Base-by-base conservation (phyloP, 2,113 vertebrate genomes). In the Mormyrus lacerda region DNA sequence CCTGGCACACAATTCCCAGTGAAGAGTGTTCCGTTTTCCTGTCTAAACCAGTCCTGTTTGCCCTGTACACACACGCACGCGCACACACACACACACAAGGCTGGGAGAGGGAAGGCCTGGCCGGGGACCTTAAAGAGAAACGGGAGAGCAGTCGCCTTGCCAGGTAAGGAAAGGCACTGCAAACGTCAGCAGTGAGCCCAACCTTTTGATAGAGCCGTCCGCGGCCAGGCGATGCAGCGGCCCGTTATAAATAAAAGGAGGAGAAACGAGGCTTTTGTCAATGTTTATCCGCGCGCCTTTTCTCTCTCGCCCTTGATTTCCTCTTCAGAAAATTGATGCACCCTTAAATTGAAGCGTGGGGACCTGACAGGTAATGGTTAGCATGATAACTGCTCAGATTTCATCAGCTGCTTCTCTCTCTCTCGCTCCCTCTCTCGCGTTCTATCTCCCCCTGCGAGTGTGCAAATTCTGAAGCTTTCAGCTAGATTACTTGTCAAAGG, bases 261-360 rank as follows among this genome's bases (percentile, higher is more conserved):
- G 93, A 94, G 95, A 98, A 97, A 97, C 97, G 97, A 96, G 96
- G 97, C 96, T 97, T 98, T 99, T 99, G 97, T 98, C 97, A 97
- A 96, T 98, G 97, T 99, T 99, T 98, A 98, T 98, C 97, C 97
- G 97, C 95, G 96, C 96, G 95, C 95, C 97, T 97, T 98, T 98
- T 99, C 97, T 98, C 98, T 96, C 97, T 97, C 96, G 97, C 96
- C 98, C 97, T 99, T 99, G 98, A 98, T 99, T 99, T 99, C 97
- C 97, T 99, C 98, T 99, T 99, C 98, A 98, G 97, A 99, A 99
- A 99, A 99, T 98, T 98, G 98, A 99, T 99, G 98, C 96, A 95
- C 97, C 97, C 97, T 98, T 98, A 98, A 98, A 98, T 98, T 97
- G 97, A 99, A 98, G 97, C 97, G 93, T 96, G 97, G 97, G 95